These are phyloP conservation scores for Camponotus fellah DNA, from an alignment of 2,888 invertebrate species.

Conservation along the genomic window DNA sequence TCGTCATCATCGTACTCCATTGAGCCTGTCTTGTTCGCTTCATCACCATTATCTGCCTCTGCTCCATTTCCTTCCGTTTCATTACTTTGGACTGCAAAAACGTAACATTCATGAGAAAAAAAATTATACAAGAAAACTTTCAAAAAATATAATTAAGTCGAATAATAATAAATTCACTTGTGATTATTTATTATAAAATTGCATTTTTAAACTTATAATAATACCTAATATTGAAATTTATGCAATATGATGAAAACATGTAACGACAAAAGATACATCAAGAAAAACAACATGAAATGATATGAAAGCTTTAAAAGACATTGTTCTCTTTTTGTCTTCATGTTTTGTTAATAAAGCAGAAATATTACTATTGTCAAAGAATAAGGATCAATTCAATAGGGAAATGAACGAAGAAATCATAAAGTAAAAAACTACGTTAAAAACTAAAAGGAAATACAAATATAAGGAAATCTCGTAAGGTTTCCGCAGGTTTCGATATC, in stretches of 20 bases:
- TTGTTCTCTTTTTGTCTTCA: neutral
- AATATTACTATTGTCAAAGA: conserved; percentile 63
- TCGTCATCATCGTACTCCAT: conserved; percentile 71
- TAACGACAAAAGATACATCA: neutral
- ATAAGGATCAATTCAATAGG: conserved; percentile 60
- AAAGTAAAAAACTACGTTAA: conserved; percentile 6
- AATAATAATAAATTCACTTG: neutral
- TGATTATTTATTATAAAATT: conserved; percentile 27
- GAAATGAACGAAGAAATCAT: conserved; percentile 43
- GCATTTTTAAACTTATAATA: neutral
- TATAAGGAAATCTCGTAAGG: no score
- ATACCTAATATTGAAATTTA: neutral
- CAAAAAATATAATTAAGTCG: neutral
- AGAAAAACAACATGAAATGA: conserved; percentile 1
- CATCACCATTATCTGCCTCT: conserved; percentile 18
- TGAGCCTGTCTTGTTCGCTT: conserved; percentile 49
- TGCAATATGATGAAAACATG: neutral
- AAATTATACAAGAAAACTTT: neutral
- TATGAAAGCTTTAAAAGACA: neutral
- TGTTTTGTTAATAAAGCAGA: conserved; percentile 58
- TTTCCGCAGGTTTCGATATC: conserved; percentile 4
- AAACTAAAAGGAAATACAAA: neutral
- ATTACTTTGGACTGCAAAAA: conserved; percentile 51
- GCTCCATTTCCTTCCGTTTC: conserved; percentile 48
- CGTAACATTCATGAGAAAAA: conserved; percentile 7